Conservation (phyloP, 2,888 invertebrate species). For the Hydropsyche betteni region DNA sequence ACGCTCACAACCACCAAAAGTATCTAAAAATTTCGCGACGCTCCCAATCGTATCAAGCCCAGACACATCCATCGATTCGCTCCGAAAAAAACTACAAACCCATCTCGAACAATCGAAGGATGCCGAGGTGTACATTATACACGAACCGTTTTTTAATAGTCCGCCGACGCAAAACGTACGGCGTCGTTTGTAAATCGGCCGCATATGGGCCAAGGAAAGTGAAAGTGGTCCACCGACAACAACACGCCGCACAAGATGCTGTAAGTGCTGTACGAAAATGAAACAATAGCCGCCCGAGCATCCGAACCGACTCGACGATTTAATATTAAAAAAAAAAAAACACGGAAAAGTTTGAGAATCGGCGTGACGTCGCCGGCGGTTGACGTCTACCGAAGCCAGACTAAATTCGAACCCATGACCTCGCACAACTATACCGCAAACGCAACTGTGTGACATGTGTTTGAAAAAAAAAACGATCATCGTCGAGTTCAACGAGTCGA, state of each 20-base stretch:
- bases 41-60: no score
- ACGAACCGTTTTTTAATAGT: constrained; percentile 15
- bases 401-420: constrained; percentile 22
- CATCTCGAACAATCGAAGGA: no score
- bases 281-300: neutral
- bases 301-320: neutral
- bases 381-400: constrained; percentile 1
- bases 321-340: constrained; percentile 10
- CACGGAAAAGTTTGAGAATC: neutral
- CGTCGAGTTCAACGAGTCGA: neutral
- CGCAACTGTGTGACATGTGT: constrained; percentile 2
- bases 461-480: neutral
- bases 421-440: constrained; percentile 1
- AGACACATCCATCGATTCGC: no score
- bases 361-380: neutral
- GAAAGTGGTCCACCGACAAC: constrained; percentile 17
- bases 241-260: neutral
- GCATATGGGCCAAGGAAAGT: constrained; percentile 32
- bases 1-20: no score
- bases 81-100: no score
- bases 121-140: neutral
- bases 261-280: neutral
- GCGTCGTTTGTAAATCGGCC: constrained; percentile 7
- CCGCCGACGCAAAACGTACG: constrained; percentile 8
- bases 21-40: no score